Percentiles rank a stretch among this genome's conserved stretches.
Evolutionary conservation across 2,888 invertebrate species (phyloP).

Genomic region (Hydrotaea diabolus): DNA sequence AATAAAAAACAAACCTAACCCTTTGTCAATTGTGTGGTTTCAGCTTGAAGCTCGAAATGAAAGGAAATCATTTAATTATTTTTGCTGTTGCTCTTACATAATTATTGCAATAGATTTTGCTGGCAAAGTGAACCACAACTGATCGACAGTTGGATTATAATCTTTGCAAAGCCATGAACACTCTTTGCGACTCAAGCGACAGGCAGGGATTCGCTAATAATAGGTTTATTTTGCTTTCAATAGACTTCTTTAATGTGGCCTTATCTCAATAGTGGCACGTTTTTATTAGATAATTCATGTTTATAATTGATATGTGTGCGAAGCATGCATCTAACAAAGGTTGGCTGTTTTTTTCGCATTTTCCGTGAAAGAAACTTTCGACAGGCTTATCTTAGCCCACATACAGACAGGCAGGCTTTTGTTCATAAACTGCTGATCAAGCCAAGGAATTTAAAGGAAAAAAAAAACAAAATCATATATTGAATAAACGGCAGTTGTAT

Average conservation of each 20-base stretch:
- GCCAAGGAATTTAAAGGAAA: not conserved
- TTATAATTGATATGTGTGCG: not conserved
- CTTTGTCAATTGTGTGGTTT: too few species aligned
- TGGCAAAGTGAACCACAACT: not conserved
- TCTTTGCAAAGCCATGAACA: not conserved
- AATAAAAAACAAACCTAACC: too few species aligned
- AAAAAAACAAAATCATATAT: not conserved
- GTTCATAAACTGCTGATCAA: too few species aligned
- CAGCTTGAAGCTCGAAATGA: too few species aligned
- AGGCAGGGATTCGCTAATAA: too few species aligned
- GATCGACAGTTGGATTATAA: constrained; percentile 8
- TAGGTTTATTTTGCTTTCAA: too few species aligned
- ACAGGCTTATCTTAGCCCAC: not conserved
- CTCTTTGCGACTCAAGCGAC: too few species aligned
- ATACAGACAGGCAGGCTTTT: too few species aligned
- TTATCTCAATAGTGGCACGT: not conserved
- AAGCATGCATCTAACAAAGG: not conserved
- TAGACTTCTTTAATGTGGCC: not conserved
- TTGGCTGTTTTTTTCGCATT: too few species aligned
- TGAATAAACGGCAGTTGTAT: not conserved
- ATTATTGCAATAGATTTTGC: not conserved
- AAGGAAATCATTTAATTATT: too few species aligned
- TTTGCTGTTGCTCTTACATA: not conserved
- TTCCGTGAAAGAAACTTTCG: not conserved
- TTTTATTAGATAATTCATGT: not conserved